Evolutionary conservation across 2,888 invertebrate genomes (phyloP).

Genomic region (Euplagia quadripunctaria): DNA sequence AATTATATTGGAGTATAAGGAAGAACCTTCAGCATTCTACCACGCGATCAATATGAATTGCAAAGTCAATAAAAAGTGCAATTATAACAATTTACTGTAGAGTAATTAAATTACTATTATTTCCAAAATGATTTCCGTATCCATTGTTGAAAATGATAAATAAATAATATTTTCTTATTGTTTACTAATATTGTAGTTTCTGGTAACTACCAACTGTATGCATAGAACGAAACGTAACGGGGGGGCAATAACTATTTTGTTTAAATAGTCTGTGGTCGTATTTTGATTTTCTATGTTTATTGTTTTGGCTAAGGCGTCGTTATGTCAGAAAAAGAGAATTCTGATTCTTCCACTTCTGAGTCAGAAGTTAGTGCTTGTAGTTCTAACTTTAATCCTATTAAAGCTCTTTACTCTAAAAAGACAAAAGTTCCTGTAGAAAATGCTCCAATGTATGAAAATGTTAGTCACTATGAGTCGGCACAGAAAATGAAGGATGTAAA

Average conservation of each 20-base stretch:
- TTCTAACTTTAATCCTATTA: slow-evolving; percentile 90
- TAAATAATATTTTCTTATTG: not conserved
- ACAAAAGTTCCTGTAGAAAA: slow-evolving; percentile 84
- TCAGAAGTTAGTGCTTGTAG: slow-evolving; percentile 78
- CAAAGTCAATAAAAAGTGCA: slow-evolving; percentile 61
- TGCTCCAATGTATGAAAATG: slow-evolving; percentile 90
- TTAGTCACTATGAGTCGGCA: slow-evolving; percentile 87
- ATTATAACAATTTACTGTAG: slow-evolving; percentile 43
- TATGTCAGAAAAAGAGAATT: slow-evolving; percentile 68
- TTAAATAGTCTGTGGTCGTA: not conserved
- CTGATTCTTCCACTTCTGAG: slow-evolving; percentile 78
- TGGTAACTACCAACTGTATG: not conserved
- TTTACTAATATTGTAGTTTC: not conserved
- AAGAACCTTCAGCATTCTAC: slow-evolving; percentile 79
- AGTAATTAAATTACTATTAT: slow-evolving; percentile 37
- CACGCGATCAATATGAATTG: slow-evolving; percentile 68
- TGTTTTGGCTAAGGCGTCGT: slow-evolving; percentile 16
- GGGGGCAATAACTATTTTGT: not conserved
- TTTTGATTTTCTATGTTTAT: not conserved
- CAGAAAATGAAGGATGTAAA: slow-evolving; percentile 53
- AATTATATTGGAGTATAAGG: slow-evolving; percentile 58
- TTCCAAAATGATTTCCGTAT: slow-evolving; percentile 49
- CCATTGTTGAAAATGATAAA: not conserved
- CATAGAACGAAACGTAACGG: slow-evolving; percentile 18
- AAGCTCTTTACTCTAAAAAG: slow-evolving; percentile 89